phyloP scores from a whole-genome alignment of 2,113 vertebrate species.

The Morone chrysops region DNA sequence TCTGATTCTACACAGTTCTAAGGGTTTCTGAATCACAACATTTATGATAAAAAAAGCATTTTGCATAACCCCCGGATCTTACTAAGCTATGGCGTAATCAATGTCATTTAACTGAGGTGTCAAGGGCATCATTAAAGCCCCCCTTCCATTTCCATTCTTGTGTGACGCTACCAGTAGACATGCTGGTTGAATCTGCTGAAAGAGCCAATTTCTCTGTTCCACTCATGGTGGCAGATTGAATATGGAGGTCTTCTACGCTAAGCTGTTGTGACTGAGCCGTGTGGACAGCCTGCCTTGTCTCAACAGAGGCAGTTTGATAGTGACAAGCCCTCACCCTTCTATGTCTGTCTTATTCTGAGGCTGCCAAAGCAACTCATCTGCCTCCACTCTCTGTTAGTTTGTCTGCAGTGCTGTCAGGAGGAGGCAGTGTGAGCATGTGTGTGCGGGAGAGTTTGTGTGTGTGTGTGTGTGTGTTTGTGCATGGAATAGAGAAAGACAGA shows the following conservation, averaged over 20 bases:
- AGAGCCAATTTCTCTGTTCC: conserved; percentile 47
- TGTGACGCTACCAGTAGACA: conserved; percentile 28
- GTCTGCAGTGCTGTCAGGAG: conserved; percentile 73
- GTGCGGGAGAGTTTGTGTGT: conserved; percentile 19
- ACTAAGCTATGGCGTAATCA: neutral
- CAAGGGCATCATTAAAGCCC: conserved; percentile 60
- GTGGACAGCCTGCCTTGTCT: conserved; percentile 75
- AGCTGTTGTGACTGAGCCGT: conserved; percentile 70
- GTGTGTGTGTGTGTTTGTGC: conserved; percentile 27
- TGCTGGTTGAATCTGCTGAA: conserved; percentile 44
- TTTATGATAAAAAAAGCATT: neutral
- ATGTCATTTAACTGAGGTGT: conserved; percentile 42
- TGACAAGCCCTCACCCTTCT: conserved; percentile 75
- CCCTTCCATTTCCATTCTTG: conserved; percentile 27
- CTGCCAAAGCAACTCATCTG: conserved; percentile 77
- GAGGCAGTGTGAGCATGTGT: conserved; percentile 39
- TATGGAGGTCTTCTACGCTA: conserved; percentile 47
- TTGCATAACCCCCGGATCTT: conserved; percentile 35
- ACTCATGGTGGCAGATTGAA: conserved; percentile 58
- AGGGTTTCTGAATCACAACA: neutral
- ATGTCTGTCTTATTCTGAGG: conserved; percentile 62
- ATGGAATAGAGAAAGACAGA: conserved; percentile 19
- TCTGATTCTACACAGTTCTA: neutral
- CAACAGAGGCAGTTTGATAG: conserved; percentile 70
- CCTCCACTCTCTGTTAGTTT: conserved; percentile 73